Evolutionary conservation across 2,888 invertebrate species (phyloP).

Genomic region (Heteropelma amictum): DNA sequence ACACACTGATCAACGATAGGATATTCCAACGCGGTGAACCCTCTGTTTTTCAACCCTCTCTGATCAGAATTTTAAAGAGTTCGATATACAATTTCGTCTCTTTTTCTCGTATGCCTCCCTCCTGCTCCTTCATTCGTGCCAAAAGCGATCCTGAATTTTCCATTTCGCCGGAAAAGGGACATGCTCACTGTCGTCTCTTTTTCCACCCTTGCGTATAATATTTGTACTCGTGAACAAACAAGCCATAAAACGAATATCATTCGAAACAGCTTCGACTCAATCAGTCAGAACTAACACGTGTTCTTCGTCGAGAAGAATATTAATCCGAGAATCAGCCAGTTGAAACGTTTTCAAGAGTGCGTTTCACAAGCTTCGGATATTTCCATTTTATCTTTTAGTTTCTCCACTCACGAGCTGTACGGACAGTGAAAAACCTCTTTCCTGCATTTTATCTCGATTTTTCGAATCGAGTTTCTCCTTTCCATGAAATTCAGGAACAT

Average conservation of each 20-base stretch:
- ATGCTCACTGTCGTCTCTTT: not conserved
- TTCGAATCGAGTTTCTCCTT: too few species aligned
- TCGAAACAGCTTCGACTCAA: constrained; percentile 17
- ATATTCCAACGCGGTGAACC: constrained; percentile 14
- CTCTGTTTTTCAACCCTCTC: constrained; percentile 23
- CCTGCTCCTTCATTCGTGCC: not conserved
- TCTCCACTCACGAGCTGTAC: too few species aligned
- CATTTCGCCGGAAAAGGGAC: constrained; percentile 9
- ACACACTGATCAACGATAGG: constrained; percentile 12
- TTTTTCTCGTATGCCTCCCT: not conserved
- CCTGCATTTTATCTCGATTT: too few species aligned
- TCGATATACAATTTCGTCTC: constrained; percentile 24
- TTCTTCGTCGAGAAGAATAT: not conserved
- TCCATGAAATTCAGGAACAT: too few species aligned
- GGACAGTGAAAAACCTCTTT: too few species aligned
- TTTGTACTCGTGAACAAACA: constrained; percentile 1
- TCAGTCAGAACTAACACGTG: constrained; percentile 19
- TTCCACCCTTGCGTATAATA: not conserved
- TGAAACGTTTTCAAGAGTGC: not conserved
- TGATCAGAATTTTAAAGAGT: constrained; percentile 38
- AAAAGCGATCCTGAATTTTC: constrained; percentile 20
- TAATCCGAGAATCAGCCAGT: not conserved
- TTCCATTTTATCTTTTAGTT: too few species aligned
- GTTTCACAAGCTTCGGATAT: too few species aligned
- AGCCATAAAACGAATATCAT: constrained; percentile 9